Conservation (phyloP, 1,140 invertebrate genomes). For the Hyphantria cunea region DNA sequence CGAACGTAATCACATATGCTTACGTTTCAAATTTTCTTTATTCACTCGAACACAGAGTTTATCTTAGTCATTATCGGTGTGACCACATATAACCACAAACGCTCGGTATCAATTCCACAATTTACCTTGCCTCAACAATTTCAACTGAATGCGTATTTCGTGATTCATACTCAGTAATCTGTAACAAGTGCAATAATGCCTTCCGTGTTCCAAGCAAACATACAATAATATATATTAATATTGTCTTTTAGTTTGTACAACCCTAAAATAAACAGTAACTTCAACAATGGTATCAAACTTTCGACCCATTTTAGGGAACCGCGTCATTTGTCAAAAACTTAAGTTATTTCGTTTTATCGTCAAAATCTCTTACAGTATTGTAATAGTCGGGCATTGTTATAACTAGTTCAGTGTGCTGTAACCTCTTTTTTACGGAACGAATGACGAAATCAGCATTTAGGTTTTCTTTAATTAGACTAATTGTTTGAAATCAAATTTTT, state of each 20-base stretch:
- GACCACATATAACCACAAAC: too few relatives aligned
- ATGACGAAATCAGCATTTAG: slow-evolving; percentile 28
- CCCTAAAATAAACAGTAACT: slow-evolving; percentile 16
- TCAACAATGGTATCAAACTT: slow-evolving; percentile 1
- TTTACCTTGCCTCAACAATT: too few relatives aligned
- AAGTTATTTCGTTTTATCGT: slow-evolving; percentile 32
- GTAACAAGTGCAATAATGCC: too few relatives aligned
- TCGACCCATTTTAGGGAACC: slow-evolving; percentile 15
- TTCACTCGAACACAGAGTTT: too few relatives aligned
- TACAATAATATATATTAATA: too few relatives aligned
- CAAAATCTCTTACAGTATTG: slow-evolving; percentile 27
- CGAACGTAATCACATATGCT: too few relatives aligned
- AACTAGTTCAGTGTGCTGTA: slow-evolving; percentile 26
- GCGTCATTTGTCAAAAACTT: slow-evolving; percentile 21
- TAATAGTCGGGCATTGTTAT: slow-evolving; percentile 28
- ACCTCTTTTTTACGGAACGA: slow-evolving; percentile 19
- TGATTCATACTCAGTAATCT: too few relatives aligned
- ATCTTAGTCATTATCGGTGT: too few relatives aligned
- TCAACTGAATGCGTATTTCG: too few relatives aligned
- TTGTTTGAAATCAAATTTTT: slow-evolving; percentile 13
- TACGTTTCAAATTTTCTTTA: too few relatives aligned
- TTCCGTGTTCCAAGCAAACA: too few relatives aligned
- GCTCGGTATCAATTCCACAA: too few relatives aligned
- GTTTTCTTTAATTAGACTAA: slow-evolving; percentile 30
- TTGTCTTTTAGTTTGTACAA: slow-evolving; percentile 12